Percentiles rank a stretch among this genome's conserved stretches.
phyloP scores from a whole-genome alignment of 2,888 invertebrate species.

The Pachliopta kotzebuea region DNA sequence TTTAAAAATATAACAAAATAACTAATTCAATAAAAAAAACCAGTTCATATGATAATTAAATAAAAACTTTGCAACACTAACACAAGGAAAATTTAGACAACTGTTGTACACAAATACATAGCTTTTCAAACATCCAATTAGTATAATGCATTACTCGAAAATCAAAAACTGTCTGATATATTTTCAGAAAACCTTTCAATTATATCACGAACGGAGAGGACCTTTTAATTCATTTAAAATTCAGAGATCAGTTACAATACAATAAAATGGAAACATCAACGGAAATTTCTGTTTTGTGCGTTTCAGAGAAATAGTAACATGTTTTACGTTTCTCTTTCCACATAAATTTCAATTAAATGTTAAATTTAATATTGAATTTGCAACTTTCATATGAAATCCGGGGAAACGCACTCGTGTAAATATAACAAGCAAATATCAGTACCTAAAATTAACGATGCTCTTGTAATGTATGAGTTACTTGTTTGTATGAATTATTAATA shows the following conservation, averaged over 20 bases:
- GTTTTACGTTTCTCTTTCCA: background rate
- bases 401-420: no score
- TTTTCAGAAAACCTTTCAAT: background rate
- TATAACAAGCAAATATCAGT: no score
- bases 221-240: background rate
- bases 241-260: background rate
- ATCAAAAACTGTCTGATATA: no score
- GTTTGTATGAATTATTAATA: no score
- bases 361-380: background rate
- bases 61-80: no score
- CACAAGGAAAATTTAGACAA: no score
- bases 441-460: background rate
- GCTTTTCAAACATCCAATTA: no score
- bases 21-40: no score
- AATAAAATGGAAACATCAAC: background rate
- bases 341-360: background rate
- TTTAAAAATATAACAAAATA: no score
- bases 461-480: background rate
- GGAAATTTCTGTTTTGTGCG: background rate
- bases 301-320: background rate
- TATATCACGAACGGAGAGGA: background rate
- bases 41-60: no score
- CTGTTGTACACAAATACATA: no score
- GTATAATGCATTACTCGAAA: no score
- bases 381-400: background rate